Evolutionary conservation across 1,140 invertebrate genomes (phyloP).

Genomic region (Penaeus chinensis): DNA sequence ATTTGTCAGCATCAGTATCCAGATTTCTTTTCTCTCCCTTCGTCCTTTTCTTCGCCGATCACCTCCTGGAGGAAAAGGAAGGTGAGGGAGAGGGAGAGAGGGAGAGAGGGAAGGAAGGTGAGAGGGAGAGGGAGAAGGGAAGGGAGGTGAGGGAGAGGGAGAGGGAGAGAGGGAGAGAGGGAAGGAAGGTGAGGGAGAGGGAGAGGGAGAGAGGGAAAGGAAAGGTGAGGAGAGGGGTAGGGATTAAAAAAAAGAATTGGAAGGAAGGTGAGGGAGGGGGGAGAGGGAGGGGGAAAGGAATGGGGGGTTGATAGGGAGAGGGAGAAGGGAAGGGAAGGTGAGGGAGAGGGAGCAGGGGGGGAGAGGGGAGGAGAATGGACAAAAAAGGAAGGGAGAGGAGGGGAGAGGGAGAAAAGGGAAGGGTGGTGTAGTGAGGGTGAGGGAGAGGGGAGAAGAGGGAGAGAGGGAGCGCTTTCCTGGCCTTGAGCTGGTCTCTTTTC

Average conservation of each 20-base stretch:
- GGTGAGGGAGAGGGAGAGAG: conserved; percentile 7
- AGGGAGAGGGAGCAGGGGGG: too few relatives aligned
- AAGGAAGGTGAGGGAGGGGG: too few relatives aligned
- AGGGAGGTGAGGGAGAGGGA: not conserved
- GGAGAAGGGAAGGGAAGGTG: too few relatives aligned
- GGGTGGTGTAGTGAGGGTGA: not conserved
- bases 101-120: not conserved
- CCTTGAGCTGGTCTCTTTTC: not conserved
- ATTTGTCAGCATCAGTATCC: too few relatives aligned
- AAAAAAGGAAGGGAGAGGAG: not conserved
- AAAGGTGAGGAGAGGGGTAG: not conserved
- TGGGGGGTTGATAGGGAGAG: not conserved
- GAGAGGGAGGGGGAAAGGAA: not conserved
- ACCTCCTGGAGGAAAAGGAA: not conserved
- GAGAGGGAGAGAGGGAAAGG: not conserved
- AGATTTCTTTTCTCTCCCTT: too few relatives aligned
- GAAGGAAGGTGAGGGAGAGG: not conserved
- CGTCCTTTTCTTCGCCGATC: too few relatives aligned
- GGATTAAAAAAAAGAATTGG: not conserved
- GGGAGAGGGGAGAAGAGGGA: not conserved
- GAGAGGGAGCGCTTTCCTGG: not conserved
- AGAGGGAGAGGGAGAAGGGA: not conserved
- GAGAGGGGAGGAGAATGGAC: not conserved
- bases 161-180: conserved; percentile 16
- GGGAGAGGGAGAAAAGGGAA: not conserved